These are phyloP conservation scores for Brachyhypopomus gauderio DNA, from an alignment of 2,113 vertebrate genomes.

Conservation along the genomic window DNA sequence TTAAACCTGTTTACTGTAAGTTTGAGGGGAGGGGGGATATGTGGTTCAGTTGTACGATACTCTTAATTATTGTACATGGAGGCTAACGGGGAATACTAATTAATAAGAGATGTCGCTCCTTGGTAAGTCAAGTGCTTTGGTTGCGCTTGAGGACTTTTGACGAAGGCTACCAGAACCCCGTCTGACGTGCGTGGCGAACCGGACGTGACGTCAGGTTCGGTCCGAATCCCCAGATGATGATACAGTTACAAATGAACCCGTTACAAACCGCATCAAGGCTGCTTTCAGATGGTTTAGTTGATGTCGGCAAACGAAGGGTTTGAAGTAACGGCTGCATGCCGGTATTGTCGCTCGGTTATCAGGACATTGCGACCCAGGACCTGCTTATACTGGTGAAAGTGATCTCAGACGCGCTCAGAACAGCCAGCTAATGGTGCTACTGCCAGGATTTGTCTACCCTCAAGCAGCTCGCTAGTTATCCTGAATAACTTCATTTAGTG, in stretches of 20 bases:
- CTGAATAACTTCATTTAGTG: too few relatives aligned
- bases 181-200: conserved; percentile 7
- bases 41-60: not conserved
- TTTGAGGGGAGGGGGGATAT: not conserved
- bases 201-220: conserved; percentile 67
- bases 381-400: not conserved
- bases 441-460: too few relatives aligned
- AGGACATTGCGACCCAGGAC: not conserved
- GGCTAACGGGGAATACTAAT: too few relatives aligned
- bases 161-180: too few relatives aligned
- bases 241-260: not conserved
- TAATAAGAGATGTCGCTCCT: too few relatives aligned
- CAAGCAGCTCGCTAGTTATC: not conserved
- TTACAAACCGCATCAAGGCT: not conserved
- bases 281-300: too few relatives aligned
- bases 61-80: too few relatives aligned
- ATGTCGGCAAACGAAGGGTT: too few relatives aligned
- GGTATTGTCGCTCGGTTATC: not conserved
- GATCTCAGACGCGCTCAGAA: not conserved
- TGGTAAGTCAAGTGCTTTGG: too few relatives aligned
- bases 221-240: not conserved
- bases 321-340: too few relatives aligned
- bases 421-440: not conserved
- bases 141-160: too few relatives aligned
- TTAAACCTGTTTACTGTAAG: conserved; percentile 65